A percentile compares a stretch with the other conserved stretches of the same genome.
Conservation (phyloP, 1,140 invertebrate species). For the Trinorchestia longiramus region DNA sequence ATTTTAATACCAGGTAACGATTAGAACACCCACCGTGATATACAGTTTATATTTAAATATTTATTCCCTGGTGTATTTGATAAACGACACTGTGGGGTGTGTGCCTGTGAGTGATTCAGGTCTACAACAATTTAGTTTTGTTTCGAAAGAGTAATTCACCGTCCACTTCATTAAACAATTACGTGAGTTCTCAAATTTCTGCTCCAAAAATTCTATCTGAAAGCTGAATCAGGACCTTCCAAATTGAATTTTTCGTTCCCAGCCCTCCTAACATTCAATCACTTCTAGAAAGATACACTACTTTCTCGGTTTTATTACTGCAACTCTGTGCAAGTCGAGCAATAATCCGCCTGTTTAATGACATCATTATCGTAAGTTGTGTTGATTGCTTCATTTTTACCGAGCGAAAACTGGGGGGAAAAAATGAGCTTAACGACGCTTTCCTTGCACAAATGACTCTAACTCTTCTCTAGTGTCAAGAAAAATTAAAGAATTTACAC, state of each 20-base stretch:
- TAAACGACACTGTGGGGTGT: neutral
- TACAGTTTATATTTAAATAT: neutral
- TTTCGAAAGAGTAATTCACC: neutral
- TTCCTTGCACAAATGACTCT: neutral
- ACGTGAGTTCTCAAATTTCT: neutral
- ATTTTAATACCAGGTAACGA: neutral
- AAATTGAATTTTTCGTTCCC: neutral
- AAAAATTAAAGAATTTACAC: neutral
- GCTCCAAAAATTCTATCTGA: neutral
- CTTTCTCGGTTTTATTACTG: neutral
- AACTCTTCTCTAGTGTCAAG: neutral
- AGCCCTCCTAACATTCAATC: neutral
- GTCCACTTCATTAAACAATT: neutral
- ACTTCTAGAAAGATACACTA: neutral
- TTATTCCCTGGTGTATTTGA: neutral
- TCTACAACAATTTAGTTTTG: neutral
- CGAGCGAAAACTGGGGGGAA: neutral
- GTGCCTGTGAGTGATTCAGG: neutral
- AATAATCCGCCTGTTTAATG: neutral
- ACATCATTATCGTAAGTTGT: neutral
- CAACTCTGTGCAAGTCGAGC: neutral
- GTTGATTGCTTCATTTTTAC: neutral
- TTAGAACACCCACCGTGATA: neutral
- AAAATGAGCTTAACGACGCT: neutral
- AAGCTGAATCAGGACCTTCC: neutral